Conservation (phyloP, 2,797 vertebrate species). For the Trematomus bernacchii region DNA sequence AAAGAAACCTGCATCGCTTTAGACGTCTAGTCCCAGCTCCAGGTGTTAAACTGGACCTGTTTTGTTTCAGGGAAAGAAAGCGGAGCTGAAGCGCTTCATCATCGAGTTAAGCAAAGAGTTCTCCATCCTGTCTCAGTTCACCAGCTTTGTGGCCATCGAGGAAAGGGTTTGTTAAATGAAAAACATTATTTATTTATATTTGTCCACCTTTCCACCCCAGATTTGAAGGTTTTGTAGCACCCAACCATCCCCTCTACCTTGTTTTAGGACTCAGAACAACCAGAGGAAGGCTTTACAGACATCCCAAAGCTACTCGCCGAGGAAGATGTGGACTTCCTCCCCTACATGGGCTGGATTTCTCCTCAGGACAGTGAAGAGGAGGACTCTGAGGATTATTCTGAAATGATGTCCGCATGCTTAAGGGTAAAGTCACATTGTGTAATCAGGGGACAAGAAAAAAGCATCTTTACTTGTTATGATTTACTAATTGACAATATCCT, state of each 20-base stretch:
- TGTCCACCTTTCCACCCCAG: neutral
- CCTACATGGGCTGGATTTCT: constrained; percentile 85
- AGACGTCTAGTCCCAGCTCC: neutral
- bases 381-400: neutral
- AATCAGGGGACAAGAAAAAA: neutral
- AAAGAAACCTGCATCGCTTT: accelerated
- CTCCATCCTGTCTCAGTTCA: too few species aligned
- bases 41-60: neutral
- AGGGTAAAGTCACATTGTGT: neutral
- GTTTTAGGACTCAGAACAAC: constrained; percentile 79
- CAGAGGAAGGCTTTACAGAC: constrained; percentile 74
- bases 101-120: too few species aligned
- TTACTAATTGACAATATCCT: neutral
- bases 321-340: constrained; percentile 89
- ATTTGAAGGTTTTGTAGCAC: neutral
- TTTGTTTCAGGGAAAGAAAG: constrained; percentile 87
- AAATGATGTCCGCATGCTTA: accelerated
- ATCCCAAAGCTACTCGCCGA: constrained; percentile 83
- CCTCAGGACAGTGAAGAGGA: neutral
- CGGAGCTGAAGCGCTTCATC: constrained; percentile 87
- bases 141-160: too few species aligned
- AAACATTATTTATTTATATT: too few species aligned
- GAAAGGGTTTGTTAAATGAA: too few species aligned
- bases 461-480: neutral
- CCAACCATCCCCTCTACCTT: neutral